These are phyloP conservation scores for Castor canadensis DNA, from an alignment of 2,113 vertebrate species.

Conservation along the genomic window DNA sequence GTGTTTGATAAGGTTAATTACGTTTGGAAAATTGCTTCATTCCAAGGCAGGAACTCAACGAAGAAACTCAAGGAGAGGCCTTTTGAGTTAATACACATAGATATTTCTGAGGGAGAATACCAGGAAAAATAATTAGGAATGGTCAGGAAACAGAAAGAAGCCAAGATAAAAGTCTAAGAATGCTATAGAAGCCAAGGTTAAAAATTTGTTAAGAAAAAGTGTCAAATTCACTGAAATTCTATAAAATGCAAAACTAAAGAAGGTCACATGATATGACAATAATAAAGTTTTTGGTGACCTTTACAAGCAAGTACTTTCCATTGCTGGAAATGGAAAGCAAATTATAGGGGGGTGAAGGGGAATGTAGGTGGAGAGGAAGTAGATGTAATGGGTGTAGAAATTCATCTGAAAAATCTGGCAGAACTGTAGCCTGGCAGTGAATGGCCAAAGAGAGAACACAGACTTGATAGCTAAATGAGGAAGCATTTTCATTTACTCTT, in stretches of 20 bases:
- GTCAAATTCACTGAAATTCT: background rate
- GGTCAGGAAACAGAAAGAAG: background rate
- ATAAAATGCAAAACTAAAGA: background rate
- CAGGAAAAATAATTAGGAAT: background rate
- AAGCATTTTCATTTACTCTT: slow-evolving; percentile 31
- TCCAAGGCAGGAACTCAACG: background rate
- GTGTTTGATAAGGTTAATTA: background rate
- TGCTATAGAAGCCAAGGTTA: background rate
- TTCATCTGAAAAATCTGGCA: slow-evolving; percentile 47
- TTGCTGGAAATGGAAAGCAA: slow-evolving; percentile 53
- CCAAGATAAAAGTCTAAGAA: background rate
- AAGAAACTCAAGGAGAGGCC: background rate
- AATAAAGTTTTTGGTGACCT: background rate
- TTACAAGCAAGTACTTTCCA: background rate
- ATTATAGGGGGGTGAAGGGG: background rate
- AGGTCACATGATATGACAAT: background rate
- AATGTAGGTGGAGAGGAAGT: slow-evolving; percentile 62
- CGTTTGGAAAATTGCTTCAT: background rate
- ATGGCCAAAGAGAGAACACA: background rate
- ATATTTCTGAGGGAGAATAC: background rate
- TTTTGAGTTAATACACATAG: background rate
- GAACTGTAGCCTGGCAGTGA: background rate
- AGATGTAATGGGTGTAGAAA: slow-evolving; percentile 42
- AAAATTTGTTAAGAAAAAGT: background rate
- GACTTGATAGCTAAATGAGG: background rate